Evolutionary conservation across 2,113 vertebrate genomes (phyloP).

Genomic region (Equus quagga): DNA sequence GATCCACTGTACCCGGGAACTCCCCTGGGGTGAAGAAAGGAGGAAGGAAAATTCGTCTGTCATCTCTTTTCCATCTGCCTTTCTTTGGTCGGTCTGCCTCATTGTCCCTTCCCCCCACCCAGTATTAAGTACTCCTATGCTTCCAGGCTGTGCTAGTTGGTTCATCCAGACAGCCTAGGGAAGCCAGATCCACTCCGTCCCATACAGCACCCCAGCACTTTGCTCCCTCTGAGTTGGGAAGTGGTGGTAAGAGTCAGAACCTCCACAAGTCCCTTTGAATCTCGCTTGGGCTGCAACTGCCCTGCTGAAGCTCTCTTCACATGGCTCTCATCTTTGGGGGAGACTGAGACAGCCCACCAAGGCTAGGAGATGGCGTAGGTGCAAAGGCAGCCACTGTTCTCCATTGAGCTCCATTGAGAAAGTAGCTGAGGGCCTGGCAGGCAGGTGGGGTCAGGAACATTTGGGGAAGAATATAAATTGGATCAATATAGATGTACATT

Average conservation of each 20-base stretch:
- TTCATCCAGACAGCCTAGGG: background rate
- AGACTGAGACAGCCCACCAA: background rate
- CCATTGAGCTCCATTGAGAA: background rate
- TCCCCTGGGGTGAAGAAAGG: background rate
- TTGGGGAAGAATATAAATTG: background rate
- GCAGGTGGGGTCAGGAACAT: background rate
- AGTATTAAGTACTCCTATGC: background rate
- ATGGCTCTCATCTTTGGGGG: background rate
- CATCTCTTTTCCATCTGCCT: background rate
- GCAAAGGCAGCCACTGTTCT: background rate
- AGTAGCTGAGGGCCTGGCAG: background rate
- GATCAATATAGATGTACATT: background rate
- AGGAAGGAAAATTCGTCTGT: background rate
- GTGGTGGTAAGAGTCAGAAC: background rate
- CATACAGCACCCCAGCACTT: accelerated
- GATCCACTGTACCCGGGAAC: background rate
- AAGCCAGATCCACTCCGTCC: accelerated
- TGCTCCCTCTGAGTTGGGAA: background rate
- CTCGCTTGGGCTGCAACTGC: background rate
- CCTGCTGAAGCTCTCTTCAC: background rate
- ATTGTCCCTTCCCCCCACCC: background rate
- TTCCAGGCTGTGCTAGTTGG: background rate
- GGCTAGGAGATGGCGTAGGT: background rate
- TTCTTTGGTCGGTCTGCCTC: background rate
- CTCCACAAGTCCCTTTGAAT: background rate